A percentile compares a stretch with the other conserved stretches of the same genome.
Conservation (phyloP, 1,140 invertebrate genomes). For the Lethocerus indicus region DNA sequence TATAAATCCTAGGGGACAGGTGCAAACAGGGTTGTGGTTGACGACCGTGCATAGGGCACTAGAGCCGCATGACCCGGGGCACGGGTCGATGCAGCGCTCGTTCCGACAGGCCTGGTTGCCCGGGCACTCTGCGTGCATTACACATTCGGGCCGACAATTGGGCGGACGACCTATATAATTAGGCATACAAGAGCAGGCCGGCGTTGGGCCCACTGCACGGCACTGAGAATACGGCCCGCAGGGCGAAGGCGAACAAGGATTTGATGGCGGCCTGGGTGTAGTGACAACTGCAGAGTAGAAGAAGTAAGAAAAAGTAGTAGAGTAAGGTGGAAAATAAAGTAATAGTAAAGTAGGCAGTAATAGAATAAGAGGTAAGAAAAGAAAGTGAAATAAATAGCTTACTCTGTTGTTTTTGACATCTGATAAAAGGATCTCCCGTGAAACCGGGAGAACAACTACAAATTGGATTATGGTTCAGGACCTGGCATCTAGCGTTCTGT, state of each 20-base stretch:
- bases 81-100: slow-evolving; percentile 33
- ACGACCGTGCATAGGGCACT: slow-evolving; percentile 33
- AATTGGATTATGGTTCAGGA: slow-evolving; percentile 28
- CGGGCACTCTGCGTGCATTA: slow-evolving; percentile 31
- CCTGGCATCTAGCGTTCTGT: slow-evolving; percentile 26
- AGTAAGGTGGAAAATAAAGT: not conserved
- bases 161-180: slow-evolving; percentile 33
- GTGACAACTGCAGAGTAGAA: slow-evolving; percentile 18
- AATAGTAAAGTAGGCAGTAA: not conserved
- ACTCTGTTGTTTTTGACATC: slow-evolving; percentile 36
- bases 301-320: slow-evolving; percentile 14
- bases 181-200: slow-evolving; percentile 30
- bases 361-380: not conserved
- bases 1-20: slow-evolving; percentile 35
- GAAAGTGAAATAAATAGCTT: slow-evolving; percentile 22
- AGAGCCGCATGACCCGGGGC: slow-evolving; percentile 33
- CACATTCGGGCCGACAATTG: slow-evolving; percentile 33
- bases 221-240: slow-evolving; percentile 34
- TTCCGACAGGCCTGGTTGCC: slow-evolving; percentile 30
- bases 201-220: slow-evolving; percentile 24
- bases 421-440: slow-evolving; percentile 32
- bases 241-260: slow-evolving; percentile 31
- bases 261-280: slow-evolving; percentile 17
- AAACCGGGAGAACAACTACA: slow-evolving; percentile 24
- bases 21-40: slow-evolving; percentile 36